Conservation (phyloP, 1,140 invertebrate genomes). For the Paraescarpia echinospica region DNA sequence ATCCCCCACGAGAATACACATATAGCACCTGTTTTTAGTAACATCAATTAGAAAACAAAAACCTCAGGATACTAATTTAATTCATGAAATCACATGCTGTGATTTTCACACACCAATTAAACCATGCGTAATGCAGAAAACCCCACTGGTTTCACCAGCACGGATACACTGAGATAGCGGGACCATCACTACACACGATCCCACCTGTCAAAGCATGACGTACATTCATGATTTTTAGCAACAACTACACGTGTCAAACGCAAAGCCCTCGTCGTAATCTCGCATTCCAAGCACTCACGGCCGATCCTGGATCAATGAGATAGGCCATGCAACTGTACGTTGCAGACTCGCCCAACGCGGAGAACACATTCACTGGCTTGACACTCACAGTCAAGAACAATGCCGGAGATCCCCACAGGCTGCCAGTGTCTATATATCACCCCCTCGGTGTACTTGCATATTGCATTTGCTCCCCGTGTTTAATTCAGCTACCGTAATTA, state of each 20-base stretch:
- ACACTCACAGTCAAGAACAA: background rate
- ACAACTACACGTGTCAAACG: background rate
- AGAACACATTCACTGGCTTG: background rate
- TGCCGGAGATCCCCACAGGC: background rate
- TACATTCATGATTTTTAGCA: background rate
- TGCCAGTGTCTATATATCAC: too few relatives aligned
- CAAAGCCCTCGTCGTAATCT: background rate
- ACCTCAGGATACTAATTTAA: too few relatives aligned
- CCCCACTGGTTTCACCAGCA: too few relatives aligned
- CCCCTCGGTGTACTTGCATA: background rate
- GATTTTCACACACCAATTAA: background rate
- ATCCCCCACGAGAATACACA: too few relatives aligned
- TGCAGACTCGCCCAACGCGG: background rate
- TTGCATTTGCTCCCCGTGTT: background rate
- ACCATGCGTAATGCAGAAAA: background rate
- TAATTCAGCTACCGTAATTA: background rate
- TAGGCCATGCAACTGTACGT: background rate
- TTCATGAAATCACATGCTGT: background rate
- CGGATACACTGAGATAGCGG: background rate
- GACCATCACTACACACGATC: background rate
- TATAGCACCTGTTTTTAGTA: too few relatives aligned
- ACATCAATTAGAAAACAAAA: too few relatives aligned
- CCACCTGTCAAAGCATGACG: background rate
- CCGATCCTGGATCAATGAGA: background rate
- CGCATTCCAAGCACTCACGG: background rate